Conservation (phyloP, 2,888 invertebrate genomes). For the Harmothoe impar region DNA sequence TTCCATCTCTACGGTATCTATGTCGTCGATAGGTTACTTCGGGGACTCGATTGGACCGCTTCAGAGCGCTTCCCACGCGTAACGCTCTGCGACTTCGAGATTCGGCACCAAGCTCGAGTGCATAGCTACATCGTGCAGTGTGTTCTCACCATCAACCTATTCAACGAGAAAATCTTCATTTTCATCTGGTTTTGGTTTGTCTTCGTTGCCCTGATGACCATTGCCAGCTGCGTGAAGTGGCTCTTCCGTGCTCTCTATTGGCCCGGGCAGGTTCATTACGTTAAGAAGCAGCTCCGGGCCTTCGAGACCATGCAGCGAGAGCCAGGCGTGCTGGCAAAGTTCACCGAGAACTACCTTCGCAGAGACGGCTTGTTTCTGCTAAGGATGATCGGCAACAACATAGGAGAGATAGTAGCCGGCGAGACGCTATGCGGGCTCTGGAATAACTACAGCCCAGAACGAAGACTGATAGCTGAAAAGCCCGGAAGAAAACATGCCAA, state of each 20-base stretch:
- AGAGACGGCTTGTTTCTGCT: constrained; percentile 75
- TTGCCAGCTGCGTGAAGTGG: constrained; percentile 73
- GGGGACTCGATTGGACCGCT: constrained; percentile 81
- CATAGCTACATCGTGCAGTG: constrained; percentile 76
- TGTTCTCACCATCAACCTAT: constrained; percentile 75
- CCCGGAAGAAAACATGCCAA: constrained; percentile 70
- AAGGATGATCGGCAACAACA: constrained; percentile 74
- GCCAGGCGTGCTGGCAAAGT: constrained; percentile 73
- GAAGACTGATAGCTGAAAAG: constrained; percentile 72
- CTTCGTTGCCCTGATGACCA: constrained; percentile 73
- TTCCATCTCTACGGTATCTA: constrained; percentile 84
- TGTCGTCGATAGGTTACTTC: constrained; percentile 84
- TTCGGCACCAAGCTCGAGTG: constrained; percentile 74
- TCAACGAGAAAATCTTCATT: constrained; percentile 77
- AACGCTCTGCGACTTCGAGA: constrained; percentile 83
- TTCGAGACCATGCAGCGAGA: constrained; percentile 73
- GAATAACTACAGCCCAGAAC: constrained; percentile 75
- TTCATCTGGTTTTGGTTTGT: constrained; percentile 77
- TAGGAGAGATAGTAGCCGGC: constrained; percentile 75
- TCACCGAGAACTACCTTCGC: constrained; percentile 75
- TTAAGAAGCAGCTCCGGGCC: constrained; percentile 72
- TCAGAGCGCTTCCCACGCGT: constrained; percentile 82
- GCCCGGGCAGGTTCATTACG: constrained; percentile 73
- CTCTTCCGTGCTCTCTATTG: constrained; percentile 73
- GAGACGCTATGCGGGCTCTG: constrained; percentile 75